A percentile compares a stretch with the other conserved stretches of the same genome.
Evolutionary conservation across 2,113 vertebrate species (phyloP).

Genomic region (Fregata magnificens): DNA sequence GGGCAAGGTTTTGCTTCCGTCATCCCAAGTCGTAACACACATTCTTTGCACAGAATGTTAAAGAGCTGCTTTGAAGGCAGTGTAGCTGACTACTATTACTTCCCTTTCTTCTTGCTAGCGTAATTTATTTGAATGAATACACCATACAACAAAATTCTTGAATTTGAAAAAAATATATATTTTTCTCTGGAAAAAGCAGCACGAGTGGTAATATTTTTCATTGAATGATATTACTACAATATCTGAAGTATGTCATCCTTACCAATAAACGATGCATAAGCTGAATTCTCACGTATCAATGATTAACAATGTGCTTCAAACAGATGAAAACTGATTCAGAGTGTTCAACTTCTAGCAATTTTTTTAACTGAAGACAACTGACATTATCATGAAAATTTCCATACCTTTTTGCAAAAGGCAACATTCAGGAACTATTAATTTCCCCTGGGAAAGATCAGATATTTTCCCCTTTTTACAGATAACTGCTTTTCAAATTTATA

Average conservation of each 20-base stretch:
- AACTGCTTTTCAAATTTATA: not conserved
- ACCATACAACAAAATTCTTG: not conserved
- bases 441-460: not conserved
- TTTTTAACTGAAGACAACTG: constrained; percentile 20
- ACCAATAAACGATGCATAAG: not conserved
- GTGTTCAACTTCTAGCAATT: not conserved
- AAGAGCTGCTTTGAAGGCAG: not conserved
- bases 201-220: not conserved
- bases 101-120: not conserved
- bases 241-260: not conserved
- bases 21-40: not conserved
- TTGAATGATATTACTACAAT: not conserved
- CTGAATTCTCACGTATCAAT: not conserved
- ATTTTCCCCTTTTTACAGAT: not conserved
- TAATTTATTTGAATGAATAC: not conserved
- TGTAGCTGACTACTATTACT: not conserved
- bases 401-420: not conserved
- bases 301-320: constrained; percentile 27
- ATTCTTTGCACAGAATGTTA: not conserved
- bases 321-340: not conserved
- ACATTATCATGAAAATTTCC: not conserved
- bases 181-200: not conserved
- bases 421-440: not conserved
- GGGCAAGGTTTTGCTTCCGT: not conserved
- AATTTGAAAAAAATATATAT: not conserved